Percentiles rank a stretch among this genome's conserved stretches.
Evolutionary conservation across 2,797 vertebrate genomes (phyloP).

Genomic region (Menidia menidia): DNA sequence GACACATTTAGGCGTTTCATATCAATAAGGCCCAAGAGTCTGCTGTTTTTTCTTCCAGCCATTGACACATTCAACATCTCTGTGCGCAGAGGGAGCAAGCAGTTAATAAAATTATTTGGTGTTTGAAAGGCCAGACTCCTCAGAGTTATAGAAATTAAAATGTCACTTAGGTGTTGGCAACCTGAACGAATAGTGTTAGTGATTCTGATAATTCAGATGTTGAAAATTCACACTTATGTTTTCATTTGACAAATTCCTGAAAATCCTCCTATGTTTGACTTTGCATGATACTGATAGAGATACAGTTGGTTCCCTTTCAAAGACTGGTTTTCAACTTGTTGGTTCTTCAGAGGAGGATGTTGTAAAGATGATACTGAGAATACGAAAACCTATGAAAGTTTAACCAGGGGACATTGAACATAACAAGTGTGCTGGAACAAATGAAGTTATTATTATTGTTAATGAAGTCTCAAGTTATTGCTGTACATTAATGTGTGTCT

Average conservation of each 20-base stretch:
- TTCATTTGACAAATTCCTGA: background rate
- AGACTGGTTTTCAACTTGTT: conserved; percentile 3
- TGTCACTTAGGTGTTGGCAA: background rate
- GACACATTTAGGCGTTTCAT: background rate
- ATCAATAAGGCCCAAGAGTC: background rate
- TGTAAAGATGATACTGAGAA: conserved; percentile 4
- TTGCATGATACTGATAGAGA: background rate
- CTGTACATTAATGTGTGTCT: background rate
- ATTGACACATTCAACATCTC: background rate
- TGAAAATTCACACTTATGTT: conserved; percentile 1
- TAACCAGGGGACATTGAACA: conserved; percentile 2
- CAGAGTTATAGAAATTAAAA: conserved; percentile 1
- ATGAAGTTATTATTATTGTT: background rate
- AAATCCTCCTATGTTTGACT: background rate
- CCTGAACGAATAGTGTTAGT: background rate
- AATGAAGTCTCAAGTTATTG: no score
- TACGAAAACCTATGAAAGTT: background rate
- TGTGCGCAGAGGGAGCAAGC: background rate
- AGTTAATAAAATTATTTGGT: no score
- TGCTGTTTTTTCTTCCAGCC: conserved; percentile 7
- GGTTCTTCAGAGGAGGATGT: background rate
- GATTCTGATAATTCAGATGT: conserved; percentile 14
- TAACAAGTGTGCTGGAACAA: background rate
- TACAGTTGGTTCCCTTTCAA: background rate
- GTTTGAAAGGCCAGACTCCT: background rate